phyloP scores from a whole-genome alignment of 37 sponge, comb jelly and placozoan genomes.

The Ephydatia muelleri region DNA sequence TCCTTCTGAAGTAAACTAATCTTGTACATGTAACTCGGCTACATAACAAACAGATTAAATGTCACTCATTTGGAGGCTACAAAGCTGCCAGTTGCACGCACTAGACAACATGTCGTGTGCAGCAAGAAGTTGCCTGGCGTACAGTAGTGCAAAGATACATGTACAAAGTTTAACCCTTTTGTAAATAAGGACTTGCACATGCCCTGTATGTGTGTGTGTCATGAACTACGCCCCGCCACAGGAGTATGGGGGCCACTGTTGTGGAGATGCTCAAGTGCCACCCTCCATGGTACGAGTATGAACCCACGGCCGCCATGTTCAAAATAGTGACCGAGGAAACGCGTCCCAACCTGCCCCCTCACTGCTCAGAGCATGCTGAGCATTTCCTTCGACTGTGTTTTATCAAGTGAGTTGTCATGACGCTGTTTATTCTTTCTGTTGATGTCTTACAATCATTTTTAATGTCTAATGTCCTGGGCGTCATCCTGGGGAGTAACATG shows the following conservation, averaged over 20 bases:
- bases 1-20: too few relatives aligned
- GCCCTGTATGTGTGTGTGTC: background rate
- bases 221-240: background rate
- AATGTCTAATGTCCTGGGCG: too few relatives aligned
- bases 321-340: constrained; percentile 80
- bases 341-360: constrained; percentile 68
- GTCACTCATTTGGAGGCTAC: too few relatives aligned
- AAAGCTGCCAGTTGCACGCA: too few relatives aligned
- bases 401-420: constrained; percentile 48
- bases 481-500: background rate
- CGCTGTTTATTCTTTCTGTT: background rate
- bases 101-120: too few relatives aligned
- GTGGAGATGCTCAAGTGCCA: constrained; percentile 92
- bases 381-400: constrained; percentile 67
- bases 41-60: too few relatives aligned
- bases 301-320: constrained; percentile 98
- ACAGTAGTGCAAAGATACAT: background rate
- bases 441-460: background rate
- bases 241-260: constrained; percentile 74
- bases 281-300: constrained; percentile 91
- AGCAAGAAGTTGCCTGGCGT: too few relatives aligned
- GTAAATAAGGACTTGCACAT: background rate
- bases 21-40: too few relatives aligned
- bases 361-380: constrained; percentile 80
- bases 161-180: background rate